Percentiles rank a stretch among this genome's conserved stretches.
Evolutionary conservation across 35 echinoderm and acorn worm species (phyloP).

Genomic region (Strongylocentrotus purpuratus): DNA sequence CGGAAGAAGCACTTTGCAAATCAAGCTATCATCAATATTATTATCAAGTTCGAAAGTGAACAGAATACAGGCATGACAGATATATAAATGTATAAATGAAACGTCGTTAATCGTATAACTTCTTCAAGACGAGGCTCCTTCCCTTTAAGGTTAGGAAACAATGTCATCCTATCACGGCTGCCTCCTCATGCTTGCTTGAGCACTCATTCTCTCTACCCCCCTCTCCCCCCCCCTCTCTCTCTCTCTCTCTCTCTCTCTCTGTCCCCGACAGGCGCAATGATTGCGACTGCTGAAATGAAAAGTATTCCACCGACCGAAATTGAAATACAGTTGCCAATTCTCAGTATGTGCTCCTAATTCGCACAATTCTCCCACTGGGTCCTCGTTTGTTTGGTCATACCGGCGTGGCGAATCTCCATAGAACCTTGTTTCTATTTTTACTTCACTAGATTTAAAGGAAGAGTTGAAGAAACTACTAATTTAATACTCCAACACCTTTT

Average conservation of each 20-base stretch:
- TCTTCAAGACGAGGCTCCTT: neutral
- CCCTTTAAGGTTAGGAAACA: neutral
- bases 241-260: neutral
- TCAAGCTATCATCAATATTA: no score
- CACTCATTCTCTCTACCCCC: neutral
- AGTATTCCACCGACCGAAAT: neutral
- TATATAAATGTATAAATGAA: no score
- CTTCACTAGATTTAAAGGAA: neutral
- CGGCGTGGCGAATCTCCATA: neutral
- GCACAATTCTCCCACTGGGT: neutral
- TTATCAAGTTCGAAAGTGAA: no score
- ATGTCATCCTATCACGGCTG: neutral
- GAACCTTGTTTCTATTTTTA: neutral
- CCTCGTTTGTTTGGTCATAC: neutral
- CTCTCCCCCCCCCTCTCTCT: no score
- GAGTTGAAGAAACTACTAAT: neutral
- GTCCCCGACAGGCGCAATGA: slow-evolving; percentile 6
- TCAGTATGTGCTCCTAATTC: slow-evolving; percentile 1
- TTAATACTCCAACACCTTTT: no score
- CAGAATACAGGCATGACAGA: neutral
- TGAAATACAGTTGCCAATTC: slow-evolving; percentile 2
- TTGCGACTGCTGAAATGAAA: neutral
- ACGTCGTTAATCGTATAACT: neutral
- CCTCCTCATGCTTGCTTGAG: neutral
- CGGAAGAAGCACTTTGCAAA: no score